A percentile compares a stretch with the other conserved stretches of the same genome.
Evolutionary conservation across 2,797 vertebrate species (phyloP).

Genomic region (Pangasius krempfi): DNA sequence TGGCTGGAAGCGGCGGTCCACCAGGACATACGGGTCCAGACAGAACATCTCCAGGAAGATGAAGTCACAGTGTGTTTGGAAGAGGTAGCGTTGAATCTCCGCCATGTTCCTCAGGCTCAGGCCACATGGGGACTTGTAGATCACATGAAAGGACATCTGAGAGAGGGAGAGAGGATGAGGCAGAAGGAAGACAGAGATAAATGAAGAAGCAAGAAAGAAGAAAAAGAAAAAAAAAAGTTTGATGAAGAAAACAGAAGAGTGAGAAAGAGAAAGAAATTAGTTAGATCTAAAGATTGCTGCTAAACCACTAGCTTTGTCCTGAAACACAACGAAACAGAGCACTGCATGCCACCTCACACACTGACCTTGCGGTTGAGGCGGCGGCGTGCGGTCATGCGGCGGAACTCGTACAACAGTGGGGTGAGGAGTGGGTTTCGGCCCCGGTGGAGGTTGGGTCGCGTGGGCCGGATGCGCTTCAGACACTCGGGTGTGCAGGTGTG

Average conservation of each 20-base stretch:
- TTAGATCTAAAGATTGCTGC: not conserved
- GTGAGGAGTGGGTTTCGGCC: conserved; percentile 92
- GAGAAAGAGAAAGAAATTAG: not conserved
- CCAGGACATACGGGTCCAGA: conserved; percentile 94
- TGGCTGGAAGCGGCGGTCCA: conserved; percentile 93
- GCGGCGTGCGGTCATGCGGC: conserved; percentile 91
- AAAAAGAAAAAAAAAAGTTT: no score
- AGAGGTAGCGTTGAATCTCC: conserved; percentile 94
- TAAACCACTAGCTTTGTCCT: not conserved
- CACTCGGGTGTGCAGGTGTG: conserved; percentile 86
- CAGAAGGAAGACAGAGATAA: not conserved
- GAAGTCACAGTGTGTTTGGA: conserved; percentile 90
- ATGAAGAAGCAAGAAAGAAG: not conserved
- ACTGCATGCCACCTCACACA: not conserved
- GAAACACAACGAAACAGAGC: not conserved
- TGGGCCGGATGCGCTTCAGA: conserved; percentile 83
- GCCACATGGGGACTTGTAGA: conserved; percentile 95
- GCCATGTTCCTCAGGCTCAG: conserved; percentile 93
- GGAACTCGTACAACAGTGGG: conserved; percentile 92
- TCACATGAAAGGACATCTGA: conserved; percentile 94
- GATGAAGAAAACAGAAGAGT: not conserved
- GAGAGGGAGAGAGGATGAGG: not conserved
- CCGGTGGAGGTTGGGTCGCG: conserved; percentile 75
- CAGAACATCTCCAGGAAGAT: conserved; percentile 99
- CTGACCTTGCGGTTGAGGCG: conserved; percentile 90